Percentiles rank a stretch among this genome's conserved stretches.
These are phyloP conservation scores for Plebejus melissa DNA, from an alignment of 2,888 invertebrate genomes.

Conservation along the genomic window DNA sequence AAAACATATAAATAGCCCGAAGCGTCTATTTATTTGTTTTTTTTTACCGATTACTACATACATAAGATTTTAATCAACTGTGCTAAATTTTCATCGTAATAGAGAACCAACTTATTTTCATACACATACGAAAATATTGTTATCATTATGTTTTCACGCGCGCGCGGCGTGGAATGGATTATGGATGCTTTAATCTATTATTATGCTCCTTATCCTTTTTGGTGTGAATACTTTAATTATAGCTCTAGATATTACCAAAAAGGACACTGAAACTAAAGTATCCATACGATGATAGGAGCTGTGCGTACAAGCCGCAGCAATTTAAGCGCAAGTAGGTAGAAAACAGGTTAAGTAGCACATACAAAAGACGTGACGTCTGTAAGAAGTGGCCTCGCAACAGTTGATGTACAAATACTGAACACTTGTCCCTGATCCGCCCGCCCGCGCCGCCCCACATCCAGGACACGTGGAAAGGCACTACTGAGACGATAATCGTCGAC, in stretches of 20 bases:
- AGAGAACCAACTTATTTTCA: too few relatives aligned
- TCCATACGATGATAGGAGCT: not conserved
- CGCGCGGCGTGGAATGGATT: too few relatives aligned
- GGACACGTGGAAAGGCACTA: not conserved
- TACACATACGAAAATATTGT: too few relatives aligned
- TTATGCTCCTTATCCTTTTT: too few relatives aligned
- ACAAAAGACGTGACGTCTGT: not conserved
- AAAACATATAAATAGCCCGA: not conserved
- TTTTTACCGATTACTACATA: not conserved
- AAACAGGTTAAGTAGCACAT: not conserved
- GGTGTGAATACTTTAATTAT: too few relatives aligned
- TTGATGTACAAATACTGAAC: constrained; percentile 3
- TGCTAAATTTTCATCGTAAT: too few relatives aligned
- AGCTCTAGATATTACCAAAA: too few relatives aligned
- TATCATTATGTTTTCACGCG: too few relatives aligned
- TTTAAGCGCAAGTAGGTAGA: not conserved
- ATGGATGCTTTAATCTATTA: too few relatives aligned
- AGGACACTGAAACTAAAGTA: not conserved
- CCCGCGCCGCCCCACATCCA: not conserved
- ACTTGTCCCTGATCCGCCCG: constrained; percentile 5
- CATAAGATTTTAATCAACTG: not conserved
- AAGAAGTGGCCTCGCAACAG: not conserved
- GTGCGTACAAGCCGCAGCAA: not conserved
- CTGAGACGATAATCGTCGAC: not conserved
- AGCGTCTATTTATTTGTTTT: not conserved